These are phyloP conservation scores for Pseudopleuronectes americanus DNA, from an alignment of 2,797 vertebrate genomes.

Conservation along the genomic window DNA sequence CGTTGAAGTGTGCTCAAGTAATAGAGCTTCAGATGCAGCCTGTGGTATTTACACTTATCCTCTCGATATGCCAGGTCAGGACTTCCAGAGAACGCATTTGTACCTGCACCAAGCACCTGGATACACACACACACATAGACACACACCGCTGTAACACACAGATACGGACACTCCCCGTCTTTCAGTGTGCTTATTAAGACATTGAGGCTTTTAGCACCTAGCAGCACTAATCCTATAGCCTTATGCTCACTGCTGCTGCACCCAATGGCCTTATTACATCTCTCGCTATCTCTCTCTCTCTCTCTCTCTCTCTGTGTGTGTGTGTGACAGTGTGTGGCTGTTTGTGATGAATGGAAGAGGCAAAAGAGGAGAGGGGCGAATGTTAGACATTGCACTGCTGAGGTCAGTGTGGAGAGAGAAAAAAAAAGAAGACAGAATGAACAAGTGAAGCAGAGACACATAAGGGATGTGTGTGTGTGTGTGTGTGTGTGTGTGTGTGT, in stretches of 20 bases:
- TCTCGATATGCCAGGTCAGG: constrained; percentile 56
- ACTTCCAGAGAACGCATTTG: constrained; percentile 47
- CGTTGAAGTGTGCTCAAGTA: constrained; percentile 71
- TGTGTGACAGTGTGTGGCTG: constrained; percentile 59
- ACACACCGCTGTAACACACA: constrained; percentile 49
- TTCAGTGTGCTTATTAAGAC: constrained; percentile 74
- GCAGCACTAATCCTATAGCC: constrained; percentile 80
- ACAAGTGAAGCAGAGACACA: constrained; percentile 45
- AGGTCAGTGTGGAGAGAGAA: constrained; percentile 59
- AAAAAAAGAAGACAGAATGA: constrained; percentile 32
- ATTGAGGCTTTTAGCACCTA: constrained; percentile 79
- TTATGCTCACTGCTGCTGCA: constrained; percentile 67
- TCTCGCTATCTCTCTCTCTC: constrained; percentile 19
- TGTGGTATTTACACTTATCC: constrained; percentile 76
- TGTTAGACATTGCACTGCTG: constrained; percentile 67
- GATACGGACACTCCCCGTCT: constrained; percentile 42
- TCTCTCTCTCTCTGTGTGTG: constrained; percentile 23
- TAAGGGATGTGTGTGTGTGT: constrained; percentile 14
- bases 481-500: background rate
- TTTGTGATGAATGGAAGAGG: constrained; percentile 73
- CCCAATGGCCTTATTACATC: constrained; percentile 69
- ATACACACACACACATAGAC: constrained; percentile 24
- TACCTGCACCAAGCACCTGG: constrained; percentile 60
- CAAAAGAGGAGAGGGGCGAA: constrained; percentile 63
- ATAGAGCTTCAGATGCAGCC: constrained; percentile 65